These are phyloP conservation scores for Aphaenogaster rudis DNA, from an alignment of 1,140 invertebrate species.

Conservation along the genomic window DNA sequence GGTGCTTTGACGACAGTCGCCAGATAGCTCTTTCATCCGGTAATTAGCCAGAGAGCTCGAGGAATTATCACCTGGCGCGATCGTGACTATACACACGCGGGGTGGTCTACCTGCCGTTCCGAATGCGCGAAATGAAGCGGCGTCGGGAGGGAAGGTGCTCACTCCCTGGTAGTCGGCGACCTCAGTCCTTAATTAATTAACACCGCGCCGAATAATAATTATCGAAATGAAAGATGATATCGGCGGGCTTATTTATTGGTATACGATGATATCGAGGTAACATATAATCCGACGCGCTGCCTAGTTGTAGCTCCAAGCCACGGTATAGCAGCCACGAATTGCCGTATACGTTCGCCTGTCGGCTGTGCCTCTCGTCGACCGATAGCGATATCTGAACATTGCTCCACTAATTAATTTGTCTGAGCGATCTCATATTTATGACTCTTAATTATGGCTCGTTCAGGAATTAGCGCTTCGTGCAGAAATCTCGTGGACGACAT, in stretches of 20 bases:
- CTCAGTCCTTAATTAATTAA: constrained; percentile 79
- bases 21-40: constrained; percentile 84
- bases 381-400: constrained; percentile 79
- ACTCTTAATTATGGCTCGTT: constrained; percentile 65
- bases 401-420: constrained; percentile 80
- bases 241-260: constrained; percentile 81
- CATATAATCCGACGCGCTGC: constrained; percentile 54
- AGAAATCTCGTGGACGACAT: background rate
- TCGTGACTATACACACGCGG: constrained; percentile 67
- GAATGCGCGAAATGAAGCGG: constrained; percentile 8
- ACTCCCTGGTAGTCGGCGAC: constrained; percentile 9
- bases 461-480: too few species aligned
- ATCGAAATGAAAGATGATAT: constrained; percentile 85
- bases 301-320: constrained; percentile 36
- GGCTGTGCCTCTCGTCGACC: constrained; percentile 36
- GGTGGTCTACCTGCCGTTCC: constrained; percentile 19
- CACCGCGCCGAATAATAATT: constrained; percentile 84
- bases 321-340: background rate
- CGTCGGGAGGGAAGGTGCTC: background rate
- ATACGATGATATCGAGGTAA: constrained; percentile 73
- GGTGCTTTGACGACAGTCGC: constrained; percentile 81
- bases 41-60: constrained; percentile 83
- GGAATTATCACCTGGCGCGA: constrained; percentile 82
- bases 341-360: constrained; percentile 34
- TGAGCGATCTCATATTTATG: constrained; percentile 56